Evolutionary conservation across 2,888 invertebrate genomes (phyloP), one percentile per base, ranked within the genome.

Genomic region (Phyllotreta cruciferae): DNA sequence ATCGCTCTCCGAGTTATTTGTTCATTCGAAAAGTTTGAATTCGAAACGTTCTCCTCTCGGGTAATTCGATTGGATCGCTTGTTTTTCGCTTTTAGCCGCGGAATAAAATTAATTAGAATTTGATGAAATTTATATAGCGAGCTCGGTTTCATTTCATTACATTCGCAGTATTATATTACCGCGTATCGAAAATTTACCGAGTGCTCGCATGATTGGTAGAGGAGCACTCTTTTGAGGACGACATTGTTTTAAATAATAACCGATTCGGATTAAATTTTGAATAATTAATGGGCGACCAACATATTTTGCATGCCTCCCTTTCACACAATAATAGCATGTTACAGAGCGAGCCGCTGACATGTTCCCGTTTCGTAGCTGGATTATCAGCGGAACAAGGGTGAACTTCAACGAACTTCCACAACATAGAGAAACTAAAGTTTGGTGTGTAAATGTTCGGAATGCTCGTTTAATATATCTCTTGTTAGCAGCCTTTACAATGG

Each of bases 391-490:
- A 49, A 49, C 35, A 35, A 49, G 49, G 49, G 49, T n/a, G 49
- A 34, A 49, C 47, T 47, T 44, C 34, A 24, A 47, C 47, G 34
- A 47, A 47, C 49, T 49, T 49, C 49, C 44, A 13, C 44, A 39
- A n/a, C 6, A 39, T 8, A 10, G 7, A 50, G 36, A 14, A 11
- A 11, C 36, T 10, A 38, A 44, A 8, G 10, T 8, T 36, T 44
- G 45, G 44, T 56, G 7, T 45, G 45, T 56, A 56, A 35, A 44
- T 49, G 34, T 35, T 49, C 10, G 49, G 13, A 56, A 13, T 45
- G 56, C 37, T 44, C 56, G 44, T 44, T 54, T 54, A 38, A 54
- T n/a, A 13, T 11, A 54, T 45, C 36, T 45, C 42, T 55, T 56
- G 36, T 45, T 45, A 56, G 44, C 10, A 35, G 10, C 55, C 24